Evolutionary conservation across 2,797 vertebrate species (phyloP).

Genomic region (Phataginus tetradactyla): DNA sequence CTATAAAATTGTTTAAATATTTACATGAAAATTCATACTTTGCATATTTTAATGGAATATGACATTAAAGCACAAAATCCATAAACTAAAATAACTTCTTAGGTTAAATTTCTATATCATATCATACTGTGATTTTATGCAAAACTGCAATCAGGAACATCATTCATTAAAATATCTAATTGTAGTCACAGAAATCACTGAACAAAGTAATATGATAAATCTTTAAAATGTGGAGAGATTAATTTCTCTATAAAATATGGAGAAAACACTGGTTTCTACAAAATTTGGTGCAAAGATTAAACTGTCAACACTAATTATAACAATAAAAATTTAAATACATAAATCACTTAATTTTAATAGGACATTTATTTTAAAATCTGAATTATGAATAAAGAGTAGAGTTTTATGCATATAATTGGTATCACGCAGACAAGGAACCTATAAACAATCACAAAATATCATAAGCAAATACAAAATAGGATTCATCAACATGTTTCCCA

Average conservation of each 20-base stretch:
- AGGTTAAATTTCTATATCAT: not conserved
- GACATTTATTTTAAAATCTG: not conserved
- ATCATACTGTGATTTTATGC: not conserved
- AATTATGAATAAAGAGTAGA: not conserved
- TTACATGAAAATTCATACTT: slow-evolving; percentile 58
- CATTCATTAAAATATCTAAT: slow-evolving; percentile 56
- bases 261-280: not conserved
- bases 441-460: slow-evolving; percentile 15
- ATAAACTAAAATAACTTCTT: slow-evolving; percentile 9
- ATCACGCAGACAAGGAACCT: not conserved
- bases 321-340: slow-evolving; percentile 14
- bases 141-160: slow-evolving; percentile 16
- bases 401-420: slow-evolving; percentile 42
- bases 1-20: slow-evolving; percentile 52
- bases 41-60: slow-evolving; percentile 59
- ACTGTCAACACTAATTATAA: slow-evolving; percentile 7
- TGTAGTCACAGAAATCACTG: slow-evolving; percentile 18
- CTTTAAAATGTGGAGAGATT: not conserved
- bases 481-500: slow-evolving; percentile 43
- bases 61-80: slow-evolving; percentile 47
- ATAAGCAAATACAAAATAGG: slow-evolving; percentile 41
- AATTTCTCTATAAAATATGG: not conserved
- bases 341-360: not conserved
- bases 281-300: slow-evolving; percentile 34
- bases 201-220: slow-evolving; percentile 30